Evolutionary conservation across 2,888 invertebrate genomes (phyloP).

Genomic region (Pogonocherus hispidulus): DNA sequence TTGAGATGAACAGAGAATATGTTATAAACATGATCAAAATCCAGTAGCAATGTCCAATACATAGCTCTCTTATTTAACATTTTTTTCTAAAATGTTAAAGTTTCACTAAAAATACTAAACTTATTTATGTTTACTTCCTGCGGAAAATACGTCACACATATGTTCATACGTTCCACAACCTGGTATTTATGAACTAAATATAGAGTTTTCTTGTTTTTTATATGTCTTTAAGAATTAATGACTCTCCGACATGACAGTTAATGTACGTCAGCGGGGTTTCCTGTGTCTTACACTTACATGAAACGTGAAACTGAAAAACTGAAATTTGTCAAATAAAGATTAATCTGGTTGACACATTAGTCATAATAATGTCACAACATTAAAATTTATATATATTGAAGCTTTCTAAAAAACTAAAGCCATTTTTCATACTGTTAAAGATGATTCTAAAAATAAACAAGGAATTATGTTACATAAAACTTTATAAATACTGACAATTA

Average conservation of each 20-base stretch:
- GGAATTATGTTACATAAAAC: too few relatives aligned
- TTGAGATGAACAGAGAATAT: too few relatives aligned
- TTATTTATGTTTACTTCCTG: too few relatives aligned
- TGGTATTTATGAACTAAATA: background rate
- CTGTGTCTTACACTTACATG: constrained; percentile 5
- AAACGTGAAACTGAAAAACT: constrained; percentile 5
- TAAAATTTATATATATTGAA: background rate
- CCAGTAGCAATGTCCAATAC: too few relatives aligned
- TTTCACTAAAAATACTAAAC: too few relatives aligned
- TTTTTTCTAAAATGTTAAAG: too few relatives aligned
- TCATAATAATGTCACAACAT: constrained; percentile 7
- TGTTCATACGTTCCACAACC: background rate
- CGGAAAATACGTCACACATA: too few relatives aligned
- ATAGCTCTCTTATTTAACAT: too few relatives aligned
- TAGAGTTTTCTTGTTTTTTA: background rate
- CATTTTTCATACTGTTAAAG: too few relatives aligned
- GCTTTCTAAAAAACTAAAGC: background rate
- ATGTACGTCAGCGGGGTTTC: constrained; percentile 12
- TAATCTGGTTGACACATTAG: constrained; percentile 6
- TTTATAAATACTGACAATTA: too few relatives aligned
- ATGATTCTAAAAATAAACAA: too few relatives aligned
- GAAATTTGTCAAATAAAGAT: constrained; percentile 10
- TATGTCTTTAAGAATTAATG: constrained; percentile 14
- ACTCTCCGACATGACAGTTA: background rate
- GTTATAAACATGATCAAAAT: too few relatives aligned